Evolutionary conservation across 1,140 invertebrate species (phyloP).

Genomic region (Drosophila nasuta): DNA sequence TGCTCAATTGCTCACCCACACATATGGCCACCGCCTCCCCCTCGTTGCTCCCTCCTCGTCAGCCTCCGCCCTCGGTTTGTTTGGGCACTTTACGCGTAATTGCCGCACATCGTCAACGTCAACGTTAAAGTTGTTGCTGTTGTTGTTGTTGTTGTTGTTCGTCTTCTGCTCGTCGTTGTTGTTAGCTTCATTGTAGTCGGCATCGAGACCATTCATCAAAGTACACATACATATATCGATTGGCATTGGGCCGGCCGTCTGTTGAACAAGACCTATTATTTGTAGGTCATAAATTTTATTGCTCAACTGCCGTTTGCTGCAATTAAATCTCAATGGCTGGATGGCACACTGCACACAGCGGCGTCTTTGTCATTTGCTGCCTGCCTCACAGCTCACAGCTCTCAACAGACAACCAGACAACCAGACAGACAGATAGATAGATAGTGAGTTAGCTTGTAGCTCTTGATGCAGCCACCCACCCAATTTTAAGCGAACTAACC

Average conservation of each 20-base stretch:
- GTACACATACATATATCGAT: conserved; percentile 46
- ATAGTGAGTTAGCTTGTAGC: neutral
- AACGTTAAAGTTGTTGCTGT: conserved; percentile 17
- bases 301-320: conserved; percentile 81
- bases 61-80: conserved; percentile 37
- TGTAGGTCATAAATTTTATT: conserved; percentile 85
- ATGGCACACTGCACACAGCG: conserved; percentile 38
- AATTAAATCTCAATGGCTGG: conserved; percentile 82
- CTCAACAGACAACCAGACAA: neutral
- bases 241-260: conserved; percentile 34
- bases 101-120: conserved; percentile 61
- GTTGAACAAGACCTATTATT: conserved; percentile 78
- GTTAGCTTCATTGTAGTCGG: conserved; percentile 30
- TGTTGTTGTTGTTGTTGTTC: conserved; percentile 6
- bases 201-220: conserved; percentile 66
- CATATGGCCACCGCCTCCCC: neutral
- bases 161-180: neutral
- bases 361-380: conserved; percentile 70
- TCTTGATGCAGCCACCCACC: neutral
- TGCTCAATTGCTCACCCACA: neutral
- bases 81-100: conserved; percentile 71
- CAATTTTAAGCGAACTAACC: conserved; percentile 19
- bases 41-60: neutral
- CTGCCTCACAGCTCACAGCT: conserved; percentile 38
- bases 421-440: neutral